These are phyloP conservation scores for Motacilla alba DNA, from an alignment of 2,113 vertebrate genomes.

Conservation along the genomic window DNA sequence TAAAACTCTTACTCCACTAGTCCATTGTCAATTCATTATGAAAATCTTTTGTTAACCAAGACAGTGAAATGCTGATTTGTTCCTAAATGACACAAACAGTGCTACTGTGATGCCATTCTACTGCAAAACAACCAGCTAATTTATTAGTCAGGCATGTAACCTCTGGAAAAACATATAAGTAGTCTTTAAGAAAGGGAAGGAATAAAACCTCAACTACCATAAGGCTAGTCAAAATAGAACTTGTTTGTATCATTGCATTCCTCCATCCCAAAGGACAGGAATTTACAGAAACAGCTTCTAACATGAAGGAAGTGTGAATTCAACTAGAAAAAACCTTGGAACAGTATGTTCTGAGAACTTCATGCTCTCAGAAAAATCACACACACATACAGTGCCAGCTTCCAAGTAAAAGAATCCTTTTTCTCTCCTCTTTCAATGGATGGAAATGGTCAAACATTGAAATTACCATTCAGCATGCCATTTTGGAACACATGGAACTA, in stretches of 20 bases:
- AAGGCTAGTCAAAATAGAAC: neutral
- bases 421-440: neutral
- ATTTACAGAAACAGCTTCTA: neutral
- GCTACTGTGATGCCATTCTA: accelerated
- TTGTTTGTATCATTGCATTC: neutral
- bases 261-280: neutral
- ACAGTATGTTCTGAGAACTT: neutral
- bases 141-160: neutral
- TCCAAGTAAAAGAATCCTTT: neutral
- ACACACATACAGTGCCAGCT: neutral
- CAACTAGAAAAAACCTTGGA: neutral
- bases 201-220: neutral
- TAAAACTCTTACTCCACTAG: neutral
- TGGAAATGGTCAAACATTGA: neutral
- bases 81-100: neutral
- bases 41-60: neutral
- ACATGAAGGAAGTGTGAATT: neutral
- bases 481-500: neutral
- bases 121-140: neutral
- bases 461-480: neutral
- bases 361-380: neutral
- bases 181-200: neutral
- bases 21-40: neutral
- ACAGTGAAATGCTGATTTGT: neutral
- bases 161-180: neutral